Percentiles rank a stretch among this genome's conserved stretches.
Evolutionary conservation across 2,888 invertebrate genomes (phyloP).

Genomic region (Aspidiotus destructor): DNA sequence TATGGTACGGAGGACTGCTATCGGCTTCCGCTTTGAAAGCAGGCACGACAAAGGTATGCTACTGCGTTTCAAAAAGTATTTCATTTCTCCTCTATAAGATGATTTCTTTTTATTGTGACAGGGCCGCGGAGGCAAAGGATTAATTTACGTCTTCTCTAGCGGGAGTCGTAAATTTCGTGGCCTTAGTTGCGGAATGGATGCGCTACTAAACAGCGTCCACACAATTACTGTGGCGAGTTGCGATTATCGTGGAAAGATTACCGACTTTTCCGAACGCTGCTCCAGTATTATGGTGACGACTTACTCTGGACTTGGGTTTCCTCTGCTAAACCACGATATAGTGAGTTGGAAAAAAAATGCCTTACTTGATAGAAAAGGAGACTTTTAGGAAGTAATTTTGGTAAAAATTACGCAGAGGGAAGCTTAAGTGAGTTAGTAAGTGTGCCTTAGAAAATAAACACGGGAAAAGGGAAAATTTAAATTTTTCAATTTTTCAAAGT

Average conservation of each 20-base stretch:
- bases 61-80: neutral
- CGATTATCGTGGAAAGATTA: constrained; percentile 42
- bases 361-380: no score
- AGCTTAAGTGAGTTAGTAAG: no score
- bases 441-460: no score
- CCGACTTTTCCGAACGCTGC: constrained; percentile 87
- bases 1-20: no score
- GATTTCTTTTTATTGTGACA: constrained; percentile 37
- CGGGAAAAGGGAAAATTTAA: no score
- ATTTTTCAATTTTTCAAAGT: no score
- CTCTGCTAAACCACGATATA: no score
- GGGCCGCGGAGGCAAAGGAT: constrained; percentile 66
- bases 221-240: constrained; percentile 63
- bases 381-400: no score
- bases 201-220: constrained; percentile 71
- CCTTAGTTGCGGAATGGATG: constrained; percentile 89
- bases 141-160: constrained; percentile 84
- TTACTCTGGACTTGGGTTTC: constrained; percentile 56
- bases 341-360: no score
- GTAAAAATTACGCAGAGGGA: no score
- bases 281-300: constrained; percentile 79
- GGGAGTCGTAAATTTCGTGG: constrained; percentile 75
- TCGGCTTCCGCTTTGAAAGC: neutral
- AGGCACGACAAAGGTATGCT: neutral
- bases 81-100: neutral